A percentile compares a stretch with the other conserved stretches of the same genome.
Conservation (phyloP, 2,113 vertebrate genomes). For the Gobiocypris rarus region DNA sequence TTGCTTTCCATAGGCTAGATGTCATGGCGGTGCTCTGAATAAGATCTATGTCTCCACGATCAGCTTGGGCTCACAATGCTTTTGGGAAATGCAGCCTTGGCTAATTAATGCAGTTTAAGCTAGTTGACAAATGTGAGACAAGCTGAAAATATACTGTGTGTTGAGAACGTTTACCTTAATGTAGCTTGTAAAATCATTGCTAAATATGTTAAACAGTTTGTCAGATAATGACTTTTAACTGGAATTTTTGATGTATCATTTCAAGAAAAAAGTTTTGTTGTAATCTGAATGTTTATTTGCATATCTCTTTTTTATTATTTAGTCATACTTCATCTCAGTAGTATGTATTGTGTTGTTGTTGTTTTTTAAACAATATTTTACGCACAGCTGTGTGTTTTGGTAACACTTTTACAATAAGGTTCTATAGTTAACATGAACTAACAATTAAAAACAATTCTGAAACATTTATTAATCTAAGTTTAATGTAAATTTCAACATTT, state of each 20-base stretch:
- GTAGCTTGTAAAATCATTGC: neutral
- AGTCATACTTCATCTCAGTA: neutral
- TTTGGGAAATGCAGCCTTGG: neutral
- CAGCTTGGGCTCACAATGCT: too few relatives aligned
- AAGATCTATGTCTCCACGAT: too few relatives aligned
- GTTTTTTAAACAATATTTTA: neutral
- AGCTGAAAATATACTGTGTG: neutral
- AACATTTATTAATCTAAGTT: neutral
- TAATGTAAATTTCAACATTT: neutral
- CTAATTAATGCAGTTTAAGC: neutral
- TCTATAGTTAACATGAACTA: neutral
- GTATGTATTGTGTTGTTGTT: neutral
- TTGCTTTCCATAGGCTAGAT: too few relatives aligned
- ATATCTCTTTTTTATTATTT: neutral
- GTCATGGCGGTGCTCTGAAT: too few relatives aligned
- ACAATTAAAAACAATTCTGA: neutral
- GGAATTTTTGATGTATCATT: neutral
- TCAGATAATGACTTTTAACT: neutral
- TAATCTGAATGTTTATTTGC: neutral
- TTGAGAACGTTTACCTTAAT: neutral
- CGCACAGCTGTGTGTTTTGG: too few relatives aligned
- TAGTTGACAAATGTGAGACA: neutral
- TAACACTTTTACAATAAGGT: neutral
- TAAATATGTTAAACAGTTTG: neutral
- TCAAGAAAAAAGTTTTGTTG: neutral